These are phyloP conservation scores for Drosophila santomea DNA, from an alignment of 1,140 invertebrate species.

Conservation along the genomic window DNA sequence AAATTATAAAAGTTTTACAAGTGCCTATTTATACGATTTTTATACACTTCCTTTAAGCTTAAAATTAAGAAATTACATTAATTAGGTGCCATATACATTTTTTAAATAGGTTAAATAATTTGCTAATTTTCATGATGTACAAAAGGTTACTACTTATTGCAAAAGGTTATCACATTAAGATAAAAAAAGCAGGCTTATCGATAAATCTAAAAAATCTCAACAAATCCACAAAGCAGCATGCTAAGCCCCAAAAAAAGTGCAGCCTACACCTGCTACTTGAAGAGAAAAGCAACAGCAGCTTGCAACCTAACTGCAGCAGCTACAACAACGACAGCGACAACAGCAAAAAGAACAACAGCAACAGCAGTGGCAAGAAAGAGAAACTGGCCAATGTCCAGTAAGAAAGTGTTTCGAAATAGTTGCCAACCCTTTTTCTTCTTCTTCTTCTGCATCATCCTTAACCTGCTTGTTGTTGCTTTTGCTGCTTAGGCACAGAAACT, in stretches of 20 bases:
- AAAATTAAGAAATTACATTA: too few species aligned
- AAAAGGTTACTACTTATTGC: too few species aligned
- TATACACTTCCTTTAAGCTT: too few species aligned
- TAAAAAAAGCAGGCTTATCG: too few species aligned
- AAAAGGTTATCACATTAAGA: too few species aligned
- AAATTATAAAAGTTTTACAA: too few species aligned
- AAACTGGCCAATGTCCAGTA: constrained; percentile 64
- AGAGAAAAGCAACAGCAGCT: constrained; percentile 15
- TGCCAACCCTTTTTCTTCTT: constrained; percentile 61
- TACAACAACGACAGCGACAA: constrained; percentile 18
- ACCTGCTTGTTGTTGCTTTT: constrained; percentile 53
- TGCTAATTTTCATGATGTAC: too few species aligned
- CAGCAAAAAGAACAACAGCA: constrained; percentile 18
- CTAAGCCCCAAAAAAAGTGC: constrained; percentile 18
- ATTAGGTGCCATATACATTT: too few species aligned
- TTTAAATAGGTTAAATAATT: too few species aligned
- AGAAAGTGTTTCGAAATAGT: constrained; percentile 76
- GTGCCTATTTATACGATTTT: too few species aligned
- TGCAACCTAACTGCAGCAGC: constrained; percentile 18
- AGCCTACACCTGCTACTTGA: constrained; percentile 42
- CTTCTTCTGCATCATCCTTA: constrained; percentile 46
- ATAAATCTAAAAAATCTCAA: not conserved
- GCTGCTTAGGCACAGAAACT: constrained; percentile 68
- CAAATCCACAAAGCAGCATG: constrained; percentile 49
- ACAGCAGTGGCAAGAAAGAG: constrained; percentile 56